Base-by-base conservation (phyloP, 2,797 vertebrate species). In the Acanthis flammea region DNA sequence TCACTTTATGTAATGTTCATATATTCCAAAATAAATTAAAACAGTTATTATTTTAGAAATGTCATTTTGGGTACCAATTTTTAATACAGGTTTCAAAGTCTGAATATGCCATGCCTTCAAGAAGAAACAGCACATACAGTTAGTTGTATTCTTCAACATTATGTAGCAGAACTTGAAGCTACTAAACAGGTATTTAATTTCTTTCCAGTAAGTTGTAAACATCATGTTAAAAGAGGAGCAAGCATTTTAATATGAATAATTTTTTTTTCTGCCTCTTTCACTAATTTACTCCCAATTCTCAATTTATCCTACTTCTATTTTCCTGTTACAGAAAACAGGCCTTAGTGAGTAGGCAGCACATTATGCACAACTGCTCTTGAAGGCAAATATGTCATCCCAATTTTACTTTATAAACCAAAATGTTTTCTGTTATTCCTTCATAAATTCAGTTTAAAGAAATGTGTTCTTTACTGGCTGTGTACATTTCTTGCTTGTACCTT, bases 101-200 rank as follows among this genome's bases (percentile, higher is more conserved):
- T 99, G 83, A 97, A 98, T 79, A 98, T 99, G 89, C 97, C 98
- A 24, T 98, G 98, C 94, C 97, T 99, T 84, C 92, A 98, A 14
- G 79, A 94, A 77, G 97, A 98, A 97, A 98, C 94, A 72, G 88
- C 45, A 60, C 87, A 5, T 51, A 94, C 96, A 35, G 53, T 98
- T 68, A 82, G 85, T 67, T 75, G 35, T 54, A 98, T 99, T 97
- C 98, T 99, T 91, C 97, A 98, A 39, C 96, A 68, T 82, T 99
- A 98, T 51, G 81, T 95, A 79, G 95, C 96, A 70, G 98, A 99
- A 95, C 93, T 99, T 48, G 97, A 98, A 93, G 90, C 96, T 89
- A 98, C 94, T 68, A 98, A 97, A 96, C 97, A 98, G 98, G 98
- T 98, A 97, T 93, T 92, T 79, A 0, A 27, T 72, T 45, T 82